Percentiles rank a stretch among this genome's conserved stretches.
phyloP scores from a whole-genome alignment of 2,888 invertebrate species.

The Pterostichus niger region DNA sequence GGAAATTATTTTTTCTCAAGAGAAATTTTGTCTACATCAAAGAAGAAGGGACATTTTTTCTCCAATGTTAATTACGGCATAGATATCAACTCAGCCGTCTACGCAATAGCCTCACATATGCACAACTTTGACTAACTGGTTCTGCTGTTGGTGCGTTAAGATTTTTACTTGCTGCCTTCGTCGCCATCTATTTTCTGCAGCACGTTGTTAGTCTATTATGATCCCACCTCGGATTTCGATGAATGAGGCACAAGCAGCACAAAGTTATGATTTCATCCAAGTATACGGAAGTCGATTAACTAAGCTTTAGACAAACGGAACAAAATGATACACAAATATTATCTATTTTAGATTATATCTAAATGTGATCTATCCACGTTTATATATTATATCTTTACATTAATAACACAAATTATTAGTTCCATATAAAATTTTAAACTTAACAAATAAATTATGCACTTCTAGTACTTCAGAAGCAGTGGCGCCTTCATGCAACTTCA shows the following conservation, averaged over 20 bases:
- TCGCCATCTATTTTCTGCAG: constrained; percentile 1
- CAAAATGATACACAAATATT: constrained; percentile 2
- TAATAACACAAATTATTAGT: too few species aligned
- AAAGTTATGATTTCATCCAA: constrained; percentile 33
- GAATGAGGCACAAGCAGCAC: constrained; percentile 49
- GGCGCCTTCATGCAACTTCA: too few species aligned
- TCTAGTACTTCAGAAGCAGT: too few species aligned
- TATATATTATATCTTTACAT: too few species aligned
- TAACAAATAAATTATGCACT: too few species aligned
- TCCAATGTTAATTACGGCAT: constrained; percentile 57
- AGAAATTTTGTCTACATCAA: constrained; percentile 59
- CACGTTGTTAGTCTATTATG: constrained; percentile 36
- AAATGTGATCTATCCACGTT: too few species aligned
- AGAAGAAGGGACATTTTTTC: constrained; percentile 50
- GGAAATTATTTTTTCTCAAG: constrained; percentile 65
- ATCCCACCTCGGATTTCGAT: background rate
- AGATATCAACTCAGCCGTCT: constrained; percentile 46
- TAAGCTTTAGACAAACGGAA: background rate
- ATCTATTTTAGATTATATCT: background rate
- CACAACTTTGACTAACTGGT: background rate
- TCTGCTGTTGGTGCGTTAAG: constrained; percentile 10
- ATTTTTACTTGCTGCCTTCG: background rate
- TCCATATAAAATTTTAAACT: too few species aligned
- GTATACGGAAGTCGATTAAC: constrained; percentile 38
- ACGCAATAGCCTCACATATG: constrained; percentile 52